Evolutionary conservation across 2,888 invertebrate genomes (phyloP).

Genomic region (Athalia rosae): DNA sequence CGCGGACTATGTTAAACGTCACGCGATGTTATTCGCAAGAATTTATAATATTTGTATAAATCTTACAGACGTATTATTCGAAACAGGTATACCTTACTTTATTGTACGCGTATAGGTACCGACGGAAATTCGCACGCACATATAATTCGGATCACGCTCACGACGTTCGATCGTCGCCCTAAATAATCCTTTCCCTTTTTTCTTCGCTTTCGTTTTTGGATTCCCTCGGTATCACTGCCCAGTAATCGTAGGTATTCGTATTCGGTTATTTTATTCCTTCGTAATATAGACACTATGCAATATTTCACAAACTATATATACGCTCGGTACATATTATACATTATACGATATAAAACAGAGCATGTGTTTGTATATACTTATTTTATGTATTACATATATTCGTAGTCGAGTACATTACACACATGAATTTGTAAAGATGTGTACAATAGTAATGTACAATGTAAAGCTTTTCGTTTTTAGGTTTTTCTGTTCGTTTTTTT

Average conservation of each 20-base stretch:
- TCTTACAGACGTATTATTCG: no score
- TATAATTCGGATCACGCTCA: no score
- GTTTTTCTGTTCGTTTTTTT: slow-evolving; percentile 1
- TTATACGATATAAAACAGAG: slow-evolving; percentile 41
- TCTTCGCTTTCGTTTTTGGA: no score
- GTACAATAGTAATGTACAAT: neutral
- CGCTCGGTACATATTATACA: slow-evolving; percentile 46
- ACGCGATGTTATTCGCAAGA: no score
- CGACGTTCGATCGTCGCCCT: no score
- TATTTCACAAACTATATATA: slow-evolving; percentile 14
- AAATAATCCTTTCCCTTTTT: no score
- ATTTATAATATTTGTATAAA: no score
- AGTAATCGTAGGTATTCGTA: neutral
- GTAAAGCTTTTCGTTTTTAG: neutral
- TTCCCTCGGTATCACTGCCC: no score
- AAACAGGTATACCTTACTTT: no score
- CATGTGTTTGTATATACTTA: slow-evolving; percentile 19
- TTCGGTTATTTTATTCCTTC: slow-evolving; percentile 10
- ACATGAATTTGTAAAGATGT: neutral
- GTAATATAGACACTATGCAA: neutral
- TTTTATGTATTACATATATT: slow-evolving; percentile 26
- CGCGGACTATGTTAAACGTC: no score
- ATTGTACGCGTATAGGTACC: no score
- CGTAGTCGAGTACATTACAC: neutral
- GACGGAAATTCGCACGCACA: no score